phyloP scores from a whole-genome alignment of 2,797 vertebrate species.

The Spinibarbus caldwelli region DNA sequence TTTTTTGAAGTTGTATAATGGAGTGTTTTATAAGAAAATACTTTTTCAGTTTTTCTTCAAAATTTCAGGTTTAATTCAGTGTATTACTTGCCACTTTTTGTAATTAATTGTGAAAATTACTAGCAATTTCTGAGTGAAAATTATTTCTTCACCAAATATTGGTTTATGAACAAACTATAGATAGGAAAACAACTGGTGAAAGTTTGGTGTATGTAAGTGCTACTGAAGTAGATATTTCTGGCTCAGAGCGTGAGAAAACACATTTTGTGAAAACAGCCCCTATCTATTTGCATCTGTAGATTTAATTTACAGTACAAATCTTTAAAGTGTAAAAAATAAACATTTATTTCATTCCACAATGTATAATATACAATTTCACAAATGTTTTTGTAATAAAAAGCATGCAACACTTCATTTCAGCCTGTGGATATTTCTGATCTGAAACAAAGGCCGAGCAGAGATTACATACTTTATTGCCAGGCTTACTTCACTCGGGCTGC shows the following conservation, averaged over 20 bases:
- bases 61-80: not conserved
- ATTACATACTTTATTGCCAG: slow-evolving; percentile 9
- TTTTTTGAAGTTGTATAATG: too few relatives aligned
- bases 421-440: slow-evolving; percentile 16
- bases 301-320: not conserved
- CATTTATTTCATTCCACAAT: not conserved
- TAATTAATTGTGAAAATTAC: not conserved
- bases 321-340: not conserved
- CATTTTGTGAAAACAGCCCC: not conserved
- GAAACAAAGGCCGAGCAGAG: not conserved
- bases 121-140: not conserved
- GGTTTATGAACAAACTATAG: not conserved
- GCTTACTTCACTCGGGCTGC: slow-evolving; percentile 44
- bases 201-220: not conserved
- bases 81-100: not conserved
- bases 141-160: not conserved
- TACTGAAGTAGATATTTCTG: not conserved
- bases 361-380: not conserved
- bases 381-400: not conserved
- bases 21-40: not conserved
- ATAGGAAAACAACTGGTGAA: not conserved
- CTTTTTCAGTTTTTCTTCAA: not conserved
- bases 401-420: not conserved
- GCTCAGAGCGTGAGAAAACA: not conserved
- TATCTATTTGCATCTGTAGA: not conserved